phyloP scores from a whole-genome alignment of 2,113 vertebrate genomes.

The Mesocricetus auratus region DNA sequence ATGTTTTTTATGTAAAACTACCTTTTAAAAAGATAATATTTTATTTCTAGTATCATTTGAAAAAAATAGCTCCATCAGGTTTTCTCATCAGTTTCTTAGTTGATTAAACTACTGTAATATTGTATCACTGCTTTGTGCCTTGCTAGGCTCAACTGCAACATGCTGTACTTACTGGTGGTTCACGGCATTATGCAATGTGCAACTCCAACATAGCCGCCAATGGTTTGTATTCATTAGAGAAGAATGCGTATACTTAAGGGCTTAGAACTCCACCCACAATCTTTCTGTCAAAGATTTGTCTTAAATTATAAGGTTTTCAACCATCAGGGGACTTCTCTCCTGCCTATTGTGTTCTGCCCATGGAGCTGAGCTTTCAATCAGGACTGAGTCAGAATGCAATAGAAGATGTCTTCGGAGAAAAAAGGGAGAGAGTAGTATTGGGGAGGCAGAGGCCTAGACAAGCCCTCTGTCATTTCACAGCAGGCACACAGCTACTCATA shows the following conservation, averaged over 20 bases:
- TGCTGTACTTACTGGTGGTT: neutral
- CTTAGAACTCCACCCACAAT: conserved; percentile 44
- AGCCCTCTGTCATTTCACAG: neutral
- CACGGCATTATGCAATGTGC: neutral
- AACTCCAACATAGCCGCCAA: neutral
- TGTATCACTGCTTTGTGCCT: neutral
- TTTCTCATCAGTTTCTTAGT: conserved; percentile 18
- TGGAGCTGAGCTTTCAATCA: conserved; percentile 29
- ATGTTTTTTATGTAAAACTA: neutral
- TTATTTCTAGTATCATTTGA: conserved; percentile 22
- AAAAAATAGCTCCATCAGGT: neutral
- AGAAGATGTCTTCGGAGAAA: neutral
- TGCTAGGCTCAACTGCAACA: neutral
- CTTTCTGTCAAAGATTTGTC: conserved; percentile 7
- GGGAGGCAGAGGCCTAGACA: neutral
- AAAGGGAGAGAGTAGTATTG: neutral
- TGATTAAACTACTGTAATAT: conserved; percentile 17
- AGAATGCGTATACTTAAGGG: neutral
- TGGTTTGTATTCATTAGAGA: conserved; percentile 39
- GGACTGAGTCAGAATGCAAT: neutral
- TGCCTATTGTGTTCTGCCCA: neutral
- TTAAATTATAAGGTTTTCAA: conserved; percentile 40
- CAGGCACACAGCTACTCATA: neutral
- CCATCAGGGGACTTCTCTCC: neutral
- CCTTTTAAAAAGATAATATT: conserved; percentile 2